Base-by-base conservation (phyloP, 2,797 vertebrate species). In the Sitta carolinensis region DNA sequence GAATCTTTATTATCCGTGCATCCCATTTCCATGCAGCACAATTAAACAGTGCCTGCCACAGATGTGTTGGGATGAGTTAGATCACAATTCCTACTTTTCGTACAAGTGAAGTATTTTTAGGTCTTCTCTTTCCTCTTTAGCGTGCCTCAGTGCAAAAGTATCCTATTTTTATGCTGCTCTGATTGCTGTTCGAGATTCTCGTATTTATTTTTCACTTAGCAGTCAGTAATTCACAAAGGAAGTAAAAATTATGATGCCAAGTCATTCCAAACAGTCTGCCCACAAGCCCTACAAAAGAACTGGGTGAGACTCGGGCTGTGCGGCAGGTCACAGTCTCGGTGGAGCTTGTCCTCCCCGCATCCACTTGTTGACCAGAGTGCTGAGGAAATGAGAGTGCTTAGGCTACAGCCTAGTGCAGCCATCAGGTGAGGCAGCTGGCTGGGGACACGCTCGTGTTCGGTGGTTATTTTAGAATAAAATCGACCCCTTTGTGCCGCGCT, bases 351-450 rank as follows among this genome's bases (percentile, higher is more conserved):
- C 58, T 62, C 4, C 30, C 57, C 1, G 1, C 1, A 23, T 11
- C 52, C 93, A 94, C 95, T 85, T 91, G 93, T 95, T 95, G 90
- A 89, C 78, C 67, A 5, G 72, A 62, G 58, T 0, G 57, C 23
- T 5, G 18, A 73, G 52, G 55, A 81, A 47, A 67, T 16, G 45
- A 48, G 51, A 40, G 8, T 2, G 2, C 78, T 30, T 5, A 23
- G 75, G 75, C 89, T 74, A 10, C 29, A 78, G 51, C 61, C 66
- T 15, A 11, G 55, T 18, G 84, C 62, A 5, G 1, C 3, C 29
- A 13, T 6, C 67, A 54, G 79, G 79, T 58, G 79, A 84, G 48
- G 69, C 66, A 8, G 72, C 72, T 42, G 76, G 17, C 64, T 42
- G 83, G 83, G 79, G 77, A 62, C 76, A 51, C 2, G 1, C 66